Evolutionary conservation across 23 tunicate genomes (phyloP), one percentile per base, ranked within the genome.

Genomic region (Styela plicata): DNA sequence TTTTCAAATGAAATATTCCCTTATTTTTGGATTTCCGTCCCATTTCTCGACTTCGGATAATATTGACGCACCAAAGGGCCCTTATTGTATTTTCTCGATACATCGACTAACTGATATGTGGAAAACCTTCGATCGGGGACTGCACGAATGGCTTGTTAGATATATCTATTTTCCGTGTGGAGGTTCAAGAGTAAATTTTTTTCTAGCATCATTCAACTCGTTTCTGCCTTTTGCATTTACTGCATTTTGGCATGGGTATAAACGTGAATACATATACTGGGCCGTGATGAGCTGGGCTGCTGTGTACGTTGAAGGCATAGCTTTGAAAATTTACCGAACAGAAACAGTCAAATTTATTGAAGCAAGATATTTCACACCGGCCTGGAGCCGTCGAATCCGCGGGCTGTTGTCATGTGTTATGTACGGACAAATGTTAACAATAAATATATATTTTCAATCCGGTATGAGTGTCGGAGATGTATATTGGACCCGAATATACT

Each of bases 401-500:
- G 94, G 84, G 31, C 32, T 80, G 21, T 2, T 84, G 2, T 84
- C 94, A 13, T 57, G 84, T 24, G 64, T 86, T 35, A 33, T 79
- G 70, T 89, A 83, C 78, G 57, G 84, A 53, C 53, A 79, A 17
- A 61, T 84, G 23, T 80, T 89, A 64, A 62, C 82, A 20, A 80
- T 85, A 34, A 89, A 89, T 35, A 19, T 89, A 18, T 89, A 89
- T 44, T 89, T 89, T 69, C 85, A 80, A 1, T 69, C 83, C 63
- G 94, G 94, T 19, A 73, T 79, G 21, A 33, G 52, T 2, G 31
- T 69, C 44, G 81, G 85, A 20, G 78, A 89, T 34, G 30, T 79
- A 2, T 84, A 89, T 70, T 74, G 82, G 88, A 30, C 25, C 21
- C 33, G 85, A 44, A 63, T 83, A 28, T 83, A 88, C 79, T 76